Evolutionary conservation across 1,140 invertebrate species (phyloP).

Genomic region (Copidosoma floridanum): DNA sequence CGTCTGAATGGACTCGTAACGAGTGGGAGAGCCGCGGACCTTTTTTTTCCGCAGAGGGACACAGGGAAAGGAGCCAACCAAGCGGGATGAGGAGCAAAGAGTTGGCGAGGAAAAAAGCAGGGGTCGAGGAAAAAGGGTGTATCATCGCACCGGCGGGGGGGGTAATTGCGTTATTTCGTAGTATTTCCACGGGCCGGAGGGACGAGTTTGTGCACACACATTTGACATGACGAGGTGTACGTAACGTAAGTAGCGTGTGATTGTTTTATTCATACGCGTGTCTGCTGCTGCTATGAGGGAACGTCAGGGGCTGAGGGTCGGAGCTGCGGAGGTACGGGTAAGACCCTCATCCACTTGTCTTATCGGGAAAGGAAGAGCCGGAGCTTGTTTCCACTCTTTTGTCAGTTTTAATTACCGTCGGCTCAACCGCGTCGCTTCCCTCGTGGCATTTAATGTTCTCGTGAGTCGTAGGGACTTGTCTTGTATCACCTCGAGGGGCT

Average conservation of each 20-base stretch:
- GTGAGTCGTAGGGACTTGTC: too few relatives aligned
- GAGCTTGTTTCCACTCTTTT: too few relatives aligned
- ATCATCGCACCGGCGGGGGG: conserved; percentile 33
- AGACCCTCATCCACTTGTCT: too few relatives aligned
- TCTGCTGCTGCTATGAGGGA: too few relatives aligned
- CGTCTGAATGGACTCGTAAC: conserved; percentile 58
- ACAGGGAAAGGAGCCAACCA: conserved; percentile 6
- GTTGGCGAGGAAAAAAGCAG: conserved; percentile 24
- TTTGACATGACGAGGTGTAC: conserved; percentile 45
- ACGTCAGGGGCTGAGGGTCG: too few relatives aligned
- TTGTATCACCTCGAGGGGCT: too few relatives aligned
- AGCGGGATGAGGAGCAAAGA: conserved; percentile 31
- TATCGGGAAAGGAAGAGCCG: too few relatives aligned
- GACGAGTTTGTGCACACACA: too few relatives aligned
- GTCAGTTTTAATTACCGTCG: too few relatives aligned
- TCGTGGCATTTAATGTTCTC: too few relatives aligned
- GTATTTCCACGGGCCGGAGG: conserved; percentile 51
- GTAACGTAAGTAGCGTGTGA: conserved; percentile 54
- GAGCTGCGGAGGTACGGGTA: too few relatives aligned
- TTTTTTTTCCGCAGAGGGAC: conserved; percentile 29
- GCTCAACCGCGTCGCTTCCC: too few relatives aligned
- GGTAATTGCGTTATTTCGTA: conserved; percentile 57
- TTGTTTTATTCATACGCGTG: conserved; percentile 53
- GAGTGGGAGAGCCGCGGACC: conserved; percentile 46
- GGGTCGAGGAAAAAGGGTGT: conserved; percentile 28